These are phyloP conservation scores for Cyclina sinensis DNA, from an alignment of 1,140 invertebrate genomes.

Conservation along the genomic window DNA sequence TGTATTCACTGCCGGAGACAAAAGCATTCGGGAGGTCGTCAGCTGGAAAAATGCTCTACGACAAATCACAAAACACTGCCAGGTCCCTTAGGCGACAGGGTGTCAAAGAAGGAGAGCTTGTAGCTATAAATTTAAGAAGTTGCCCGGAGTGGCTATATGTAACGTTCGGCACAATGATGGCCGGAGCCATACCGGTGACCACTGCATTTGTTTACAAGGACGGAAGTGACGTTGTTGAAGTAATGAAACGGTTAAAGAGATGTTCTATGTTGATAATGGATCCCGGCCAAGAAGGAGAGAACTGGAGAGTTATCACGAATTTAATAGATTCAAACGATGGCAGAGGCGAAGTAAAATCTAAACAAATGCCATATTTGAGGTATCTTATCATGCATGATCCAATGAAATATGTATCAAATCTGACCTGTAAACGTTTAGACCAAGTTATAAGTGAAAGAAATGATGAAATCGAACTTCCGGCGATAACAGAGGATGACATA, in stretches of 20 bases:
- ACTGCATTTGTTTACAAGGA: conserved; percentile 15
- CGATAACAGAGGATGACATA: background rate
- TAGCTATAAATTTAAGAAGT: background rate
- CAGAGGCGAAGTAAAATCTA: background rate
- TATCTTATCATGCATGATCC: background rate
- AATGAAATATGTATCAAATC: background rate
- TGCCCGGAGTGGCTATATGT: conserved; percentile 35
- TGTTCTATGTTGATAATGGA: conserved; percentile 23
- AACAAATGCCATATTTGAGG: background rate
- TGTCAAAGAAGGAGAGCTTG: background rate
- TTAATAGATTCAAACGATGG: background rate
- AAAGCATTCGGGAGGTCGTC: background rate
- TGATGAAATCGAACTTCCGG: background rate
- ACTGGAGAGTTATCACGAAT: background rate
- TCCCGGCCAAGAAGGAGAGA: background rate
- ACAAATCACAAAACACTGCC: background rate
- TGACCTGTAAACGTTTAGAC: background rate
- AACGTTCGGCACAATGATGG: conserved; percentile 19
- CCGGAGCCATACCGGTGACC: background rate
- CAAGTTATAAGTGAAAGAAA: background rate
- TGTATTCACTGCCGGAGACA: background rate
- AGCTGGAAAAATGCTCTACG: background rate
- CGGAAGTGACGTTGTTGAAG: conserved; percentile 6
- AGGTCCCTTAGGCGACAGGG: background rate
- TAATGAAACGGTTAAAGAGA: background rate